Evolutionary conservation across 2,797 vertebrate genomes (phyloP), one percentile per base, ranked within the genome.

Genomic region (Onychomys torridus): DNA sequence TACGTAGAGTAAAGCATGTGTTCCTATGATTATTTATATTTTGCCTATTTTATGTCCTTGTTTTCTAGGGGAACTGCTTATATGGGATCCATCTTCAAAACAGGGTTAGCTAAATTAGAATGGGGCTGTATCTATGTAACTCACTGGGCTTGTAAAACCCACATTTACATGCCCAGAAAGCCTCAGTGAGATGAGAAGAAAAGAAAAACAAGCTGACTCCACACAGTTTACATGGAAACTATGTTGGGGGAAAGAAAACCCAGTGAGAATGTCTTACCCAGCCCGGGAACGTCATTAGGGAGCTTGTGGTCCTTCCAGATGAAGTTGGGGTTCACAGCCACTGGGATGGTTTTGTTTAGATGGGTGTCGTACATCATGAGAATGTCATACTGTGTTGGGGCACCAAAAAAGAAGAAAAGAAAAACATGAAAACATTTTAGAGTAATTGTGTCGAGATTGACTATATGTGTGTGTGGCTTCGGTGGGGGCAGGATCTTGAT

Each of bases 331-430:
- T 49, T 96, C 0, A 0, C 0, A 2, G 98, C 93, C 0, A 3
- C 3, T 0, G 43, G 0, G 0, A 0, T 5, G 6, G 98, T 99
- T 34, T 16, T 0, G 49, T 99, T 99, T 76, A 1, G 43, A 0
- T 98, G 98, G 0, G 99, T 99, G 97, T 99, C 98, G 92, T 99
- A 99, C 89, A 97, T 84, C n/a, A 99, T 96, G 95, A 99, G 99
- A n/a, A 77, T 86, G 95, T 98, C 89, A 55, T 99, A 99, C 99
- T 99, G 96, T 0, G 52, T 46, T 7, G 25, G 57, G 71, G 55
- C 63, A 97, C 71, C 82, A 61, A 76, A 92, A 55, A 83, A 46
- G 85, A 78, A 85, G 4, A 97, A 19, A 84, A 57, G 43, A 97
- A 71, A 13, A 98, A 96, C 29, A 98, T 98, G 25, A 83, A 76